phyloP scores from a whole-genome alignment of 1,140 invertebrate genomes.

The Drosophila pseudoobscura region DNA sequence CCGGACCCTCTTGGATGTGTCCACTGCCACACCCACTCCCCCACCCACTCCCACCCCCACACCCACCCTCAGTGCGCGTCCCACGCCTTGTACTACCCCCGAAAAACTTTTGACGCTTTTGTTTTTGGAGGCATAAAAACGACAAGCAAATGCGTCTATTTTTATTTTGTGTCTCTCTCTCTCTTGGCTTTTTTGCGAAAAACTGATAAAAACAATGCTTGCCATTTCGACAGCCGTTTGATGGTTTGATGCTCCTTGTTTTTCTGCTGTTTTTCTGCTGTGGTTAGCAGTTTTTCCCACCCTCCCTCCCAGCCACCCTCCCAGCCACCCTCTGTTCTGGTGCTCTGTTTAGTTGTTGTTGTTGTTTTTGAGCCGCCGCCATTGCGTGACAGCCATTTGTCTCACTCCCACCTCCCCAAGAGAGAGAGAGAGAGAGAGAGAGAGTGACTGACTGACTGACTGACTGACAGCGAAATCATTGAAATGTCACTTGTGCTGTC shows the following conservation, averaged over 20 bases:
- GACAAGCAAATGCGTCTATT: constrained; percentile 1
- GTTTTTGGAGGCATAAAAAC: neutral
- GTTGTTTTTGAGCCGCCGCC: constrained; percentile 31
- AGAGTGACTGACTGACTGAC: constrained; percentile 32
- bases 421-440: constrained; percentile 25
- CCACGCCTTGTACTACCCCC: no score
- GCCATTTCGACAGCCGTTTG: constrained; percentile 60
- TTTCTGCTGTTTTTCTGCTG: constrained; percentile 31
- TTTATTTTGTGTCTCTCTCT: constrained; percentile 5
- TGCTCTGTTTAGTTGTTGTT: constrained; percentile 14
- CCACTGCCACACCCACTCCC: neutral
- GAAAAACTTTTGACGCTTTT: constrained; percentile 22
- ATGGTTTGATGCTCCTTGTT: constrained; percentile 25
- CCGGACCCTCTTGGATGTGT: no score
- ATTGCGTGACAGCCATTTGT: constrained; percentile 64
- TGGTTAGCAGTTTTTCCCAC: constrained; percentile 48
- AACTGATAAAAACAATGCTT: constrained; percentile 53
- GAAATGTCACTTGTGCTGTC: constrained; percentile 66
- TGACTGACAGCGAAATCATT: constrained; percentile 64
- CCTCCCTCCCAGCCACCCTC: no score
- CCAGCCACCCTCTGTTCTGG: no score
- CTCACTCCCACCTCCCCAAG: constrained; percentile 8
- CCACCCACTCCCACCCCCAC: neutral
- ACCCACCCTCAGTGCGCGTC: no score
- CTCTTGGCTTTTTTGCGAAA: constrained; percentile 29